Evolutionary conservation across 2,888 invertebrate genomes (phyloP), one percentile per base, ranked within the genome.

Genomic region (Xestia sexstrigata): DNA sequence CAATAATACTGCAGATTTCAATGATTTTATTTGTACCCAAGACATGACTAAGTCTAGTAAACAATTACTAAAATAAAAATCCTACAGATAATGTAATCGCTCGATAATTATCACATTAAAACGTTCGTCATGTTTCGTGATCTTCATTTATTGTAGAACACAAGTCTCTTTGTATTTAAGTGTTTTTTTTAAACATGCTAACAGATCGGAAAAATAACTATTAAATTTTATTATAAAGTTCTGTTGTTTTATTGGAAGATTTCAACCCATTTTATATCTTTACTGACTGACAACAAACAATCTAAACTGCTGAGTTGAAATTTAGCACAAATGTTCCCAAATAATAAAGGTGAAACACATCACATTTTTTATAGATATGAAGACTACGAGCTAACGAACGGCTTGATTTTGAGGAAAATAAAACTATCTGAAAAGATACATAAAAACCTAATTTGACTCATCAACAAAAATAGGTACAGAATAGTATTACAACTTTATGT

Each of bases 61-160:
- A 82, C 60, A 82, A 75, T 68, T 71, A 68, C 45, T 79, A 15
- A 39, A 65, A 73, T 70, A 30, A 69, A 72, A 74, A 74, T 58
- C 23, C 52, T 42, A 23, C 1, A 52, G 84, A 83, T 83, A 82
- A 70, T n/a, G 26, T 52, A 62, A 80, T 83, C 84, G 20, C 23
- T 76, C 47, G 23, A 79, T 82, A 66, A 67, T 70, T 79, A 83
- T 80, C 72, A 71, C 60, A 13, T n/a, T 60, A 67, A 67, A 81
- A 67, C 30, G 30, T 58, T 70, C 60, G 70, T 75, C 75, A 70
- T 70, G 35, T 69, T 62, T 62, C 55, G 60, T 72, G 83, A 73
- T 75, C 83, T 75, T 58, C 35, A 55, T 82, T 78, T 81, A 52
- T 82, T 60, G 42, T 55, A 30, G 55, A 35, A 68, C 55, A 45